Base-by-base conservation (phyloP, 2,797 vertebrate species). In the Schizothorax lantsangensis region DNA sequence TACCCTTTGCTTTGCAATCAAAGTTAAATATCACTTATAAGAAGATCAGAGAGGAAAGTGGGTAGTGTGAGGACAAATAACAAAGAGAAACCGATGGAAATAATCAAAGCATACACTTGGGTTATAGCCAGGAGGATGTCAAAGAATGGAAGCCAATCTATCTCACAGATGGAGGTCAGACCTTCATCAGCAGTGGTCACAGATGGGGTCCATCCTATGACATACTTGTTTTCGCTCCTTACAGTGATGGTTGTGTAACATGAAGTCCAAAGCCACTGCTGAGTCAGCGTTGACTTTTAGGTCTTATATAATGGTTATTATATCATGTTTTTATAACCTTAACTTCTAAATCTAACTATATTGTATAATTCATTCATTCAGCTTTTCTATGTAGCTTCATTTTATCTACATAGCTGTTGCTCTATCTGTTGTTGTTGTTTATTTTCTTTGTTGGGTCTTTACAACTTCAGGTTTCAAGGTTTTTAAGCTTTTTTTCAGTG, bases 121-220 rank as follows among this genome's bases (percentile, higher is more conserved):
- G 69, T 30, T 45, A 69, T 64, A 80, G 57, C 45, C 45, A 75
- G 52, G n/a, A 69, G 26, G 23, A 64, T 78, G 64, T 57, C 33
- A 54, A 86, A 87, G 83, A 88, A 85, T 81, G 52, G 87, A 84
- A 84, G 83, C 9, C 81, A 87, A 86, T 85, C 72, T 84, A 14
- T 43, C 15, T 71, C 77, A 81, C 78, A 75, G 69, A 89, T 82
- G 59, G 74, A 30, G 49, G 62, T 36, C 59, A 83, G 80, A 62
- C 45, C 85, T 62, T 17, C 64, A 74, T 87, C 84, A 87, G 45
- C 4, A 7, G 9, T 62, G 75, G 66, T 73, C 38, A 6, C 40
- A 54, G 62, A 78, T 68, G 79, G 12, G 47, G 72, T 71, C 62
- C 19, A 82, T 81, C 19, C 7, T 30, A 30, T 79, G 66, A 68